These are phyloP conservation scores for Drosophila helvetica DNA, from an alignment of 2,888 invertebrate genomes.

Conservation along the genomic window DNA sequence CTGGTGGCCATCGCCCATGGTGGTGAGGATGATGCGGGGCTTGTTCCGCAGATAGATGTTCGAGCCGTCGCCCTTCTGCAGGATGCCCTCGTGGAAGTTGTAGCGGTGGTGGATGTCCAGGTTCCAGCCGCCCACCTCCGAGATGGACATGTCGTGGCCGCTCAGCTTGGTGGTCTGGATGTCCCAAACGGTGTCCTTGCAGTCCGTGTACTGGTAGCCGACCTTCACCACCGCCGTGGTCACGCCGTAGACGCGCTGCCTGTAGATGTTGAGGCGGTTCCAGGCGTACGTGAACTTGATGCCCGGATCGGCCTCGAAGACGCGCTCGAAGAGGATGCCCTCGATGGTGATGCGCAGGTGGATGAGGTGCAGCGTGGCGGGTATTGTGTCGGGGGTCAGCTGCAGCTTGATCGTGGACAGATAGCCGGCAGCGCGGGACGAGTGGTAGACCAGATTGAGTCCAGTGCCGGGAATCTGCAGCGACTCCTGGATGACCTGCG, in stretches of 20 bases:
- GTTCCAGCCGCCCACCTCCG: slow-evolving; percentile 99
- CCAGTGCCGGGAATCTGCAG: slow-evolving; percentile 97
- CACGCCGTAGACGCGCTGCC: slow-evolving; percentile 98
- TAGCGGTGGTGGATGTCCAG: slow-evolving; percentile 98
- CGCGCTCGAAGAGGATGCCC: slow-evolving; percentile 95
- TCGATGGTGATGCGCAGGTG: slow-evolving; percentile 97
- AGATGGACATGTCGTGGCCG: slow-evolving; percentile 98
- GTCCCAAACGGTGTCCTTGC: slow-evolving; percentile 97
- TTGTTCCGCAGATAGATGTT: slow-evolving; percentile 97
- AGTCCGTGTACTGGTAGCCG: slow-evolving; percentile 97
- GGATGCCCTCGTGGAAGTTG: slow-evolving; percentile 98
- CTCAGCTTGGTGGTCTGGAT: slow-evolving; percentile 97
- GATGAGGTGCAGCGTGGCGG: slow-evolving; percentile 92
- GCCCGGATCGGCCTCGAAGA: slow-evolving; percentile 97
- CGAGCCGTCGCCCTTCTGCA: slow-evolving; percentile 98
- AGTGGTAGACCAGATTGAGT: slow-evolving; percentile 97
- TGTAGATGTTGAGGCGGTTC: slow-evolving; percentile 98
- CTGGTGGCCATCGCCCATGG: slow-evolving; percentile 96
- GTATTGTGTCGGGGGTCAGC: slow-evolving; percentile 93
- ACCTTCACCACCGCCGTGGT: slow-evolving; percentile 97
- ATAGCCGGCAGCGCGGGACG: slow-evolving; percentile 96
- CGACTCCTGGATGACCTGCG: slow-evolving; percentile 97
- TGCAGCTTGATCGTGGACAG: slow-evolving; percentile 96
- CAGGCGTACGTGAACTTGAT: slow-evolving; percentile 99
- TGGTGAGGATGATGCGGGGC: slow-evolving; percentile 94